Percentiles rank a stretch among this genome's conserved stretches.
These are phyloP conservation scores for Agrilus cyanescens DNA, from an alignment of 2,888 invertebrate species.

Conservation along the genomic window DNA sequence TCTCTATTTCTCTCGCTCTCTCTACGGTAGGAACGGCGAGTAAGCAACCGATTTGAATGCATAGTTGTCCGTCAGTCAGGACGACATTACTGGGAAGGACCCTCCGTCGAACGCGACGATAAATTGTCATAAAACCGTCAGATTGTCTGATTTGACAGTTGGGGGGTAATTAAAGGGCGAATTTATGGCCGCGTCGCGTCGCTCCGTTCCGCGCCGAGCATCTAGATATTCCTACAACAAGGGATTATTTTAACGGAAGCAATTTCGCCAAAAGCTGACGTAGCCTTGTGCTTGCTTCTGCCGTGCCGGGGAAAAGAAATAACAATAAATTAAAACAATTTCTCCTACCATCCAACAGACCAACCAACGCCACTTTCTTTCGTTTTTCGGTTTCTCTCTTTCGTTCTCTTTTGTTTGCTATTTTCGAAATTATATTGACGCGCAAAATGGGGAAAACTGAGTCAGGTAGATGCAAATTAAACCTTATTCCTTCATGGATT, in stretches of 20 bases:
- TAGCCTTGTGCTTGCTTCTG: neutral
- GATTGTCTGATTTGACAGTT: slow-evolving; percentile 58
- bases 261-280: neutral
- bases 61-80: slow-evolving; percentile 63
- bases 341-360: too few relatives aligned
- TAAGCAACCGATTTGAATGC: slow-evolving; percentile 64
- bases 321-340: too few relatives aligned
- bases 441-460: too few relatives aligned
- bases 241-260: slow-evolving; percentile 17
- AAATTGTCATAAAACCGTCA: slow-evolving; percentile 62
- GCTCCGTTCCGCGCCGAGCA: slow-evolving; percentile 22
- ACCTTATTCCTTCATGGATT: too few relatives aligned
- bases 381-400: too few relatives aligned
- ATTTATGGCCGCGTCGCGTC: slow-evolving; percentile 35
- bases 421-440: too few relatives aligned
- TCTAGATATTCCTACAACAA: slow-evolving; percentile 27
- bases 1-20: too few relatives aligned
- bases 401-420: too few relatives aligned
- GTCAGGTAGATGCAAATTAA: too few relatives aligned
- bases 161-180: slow-evolving; percentile 39
- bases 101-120: slow-evolving; percentile 48
- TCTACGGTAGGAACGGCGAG: too few relatives aligned
- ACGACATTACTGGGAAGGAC: slow-evolving; percentile 43
- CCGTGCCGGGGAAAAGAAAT: too few relatives aligned
- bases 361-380: too few relatives aligned